Conservation (phyloP, 2,113 vertebrate species). For the Herpetotheres cachinnans region DNA sequence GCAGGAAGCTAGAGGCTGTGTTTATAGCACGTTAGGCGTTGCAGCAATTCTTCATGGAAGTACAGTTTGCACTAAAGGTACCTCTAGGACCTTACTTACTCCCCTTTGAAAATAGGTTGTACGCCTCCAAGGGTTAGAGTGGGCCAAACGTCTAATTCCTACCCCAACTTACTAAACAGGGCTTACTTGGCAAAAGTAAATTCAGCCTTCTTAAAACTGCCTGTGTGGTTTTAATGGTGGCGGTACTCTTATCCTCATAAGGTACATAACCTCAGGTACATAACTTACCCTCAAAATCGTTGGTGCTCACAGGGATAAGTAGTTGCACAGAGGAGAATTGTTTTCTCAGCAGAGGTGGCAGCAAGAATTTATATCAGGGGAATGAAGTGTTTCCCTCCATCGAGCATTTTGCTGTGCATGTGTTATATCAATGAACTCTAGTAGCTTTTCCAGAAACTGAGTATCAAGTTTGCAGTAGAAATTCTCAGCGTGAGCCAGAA, state of each 20-base stretch:
- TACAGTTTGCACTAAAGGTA: background rate
- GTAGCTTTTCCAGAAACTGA: background rate
- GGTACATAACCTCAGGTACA: background rate
- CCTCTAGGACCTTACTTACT: background rate
- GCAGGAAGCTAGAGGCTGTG: background rate
- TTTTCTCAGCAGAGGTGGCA: background rate
- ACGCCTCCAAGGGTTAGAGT: background rate
- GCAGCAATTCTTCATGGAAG: background rate
- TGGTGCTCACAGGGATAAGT: background rate
- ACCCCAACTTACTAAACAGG: background rate
- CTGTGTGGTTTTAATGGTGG: background rate
- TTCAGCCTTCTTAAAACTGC: background rate
- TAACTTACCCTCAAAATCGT: background rate
- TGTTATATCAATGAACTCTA: background rate
- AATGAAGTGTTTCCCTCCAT: background rate
- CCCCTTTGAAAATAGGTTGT: background rate
- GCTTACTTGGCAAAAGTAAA: background rate
- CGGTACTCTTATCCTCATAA: background rate
- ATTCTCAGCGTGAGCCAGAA: background rate
- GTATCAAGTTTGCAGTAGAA: background rate
- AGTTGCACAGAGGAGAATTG: background rate
- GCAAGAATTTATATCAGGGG: background rate
- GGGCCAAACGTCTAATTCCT: background rate
- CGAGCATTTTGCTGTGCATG: background rate
- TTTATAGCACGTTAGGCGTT: background rate